Conservation (phyloP, 2,888 invertebrate genomes). For the Plutella xylostella region DNA sequence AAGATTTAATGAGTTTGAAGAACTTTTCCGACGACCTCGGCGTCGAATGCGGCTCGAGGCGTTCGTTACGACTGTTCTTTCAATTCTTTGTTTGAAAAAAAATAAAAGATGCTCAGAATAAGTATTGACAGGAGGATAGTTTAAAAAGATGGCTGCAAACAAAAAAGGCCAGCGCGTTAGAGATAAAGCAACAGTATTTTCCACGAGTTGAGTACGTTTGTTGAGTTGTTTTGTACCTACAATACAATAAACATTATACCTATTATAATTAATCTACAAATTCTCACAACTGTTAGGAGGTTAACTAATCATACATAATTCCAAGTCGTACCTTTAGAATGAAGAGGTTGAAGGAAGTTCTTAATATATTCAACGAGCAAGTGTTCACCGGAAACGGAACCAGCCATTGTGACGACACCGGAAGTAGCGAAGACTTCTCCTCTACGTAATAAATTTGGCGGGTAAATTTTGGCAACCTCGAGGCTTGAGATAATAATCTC, state of each 20-base stretch:
- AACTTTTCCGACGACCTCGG: conserved; percentile 46
- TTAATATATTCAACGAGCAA: conserved; percentile 45
- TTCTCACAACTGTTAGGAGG: too few relatives aligned
- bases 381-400: conserved; percentile 54
- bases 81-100: too few relatives aligned
- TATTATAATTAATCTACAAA: too few relatives aligned
- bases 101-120: too few relatives aligned
- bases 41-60: neutral
- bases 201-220: too few relatives aligned
- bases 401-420: conserved; percentile 56
- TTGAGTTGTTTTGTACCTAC: too few relatives aligned
- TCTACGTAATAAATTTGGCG: conserved; percentile 43
- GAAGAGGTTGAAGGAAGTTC: conserved; percentile 31
- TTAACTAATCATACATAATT: neutral
- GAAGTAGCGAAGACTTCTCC: conserved; percentile 65
- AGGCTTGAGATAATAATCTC: conserved; percentile 14
- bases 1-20: conserved; percentile 54
- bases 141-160: too few relatives aligned
- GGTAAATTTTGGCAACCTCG: conserved; percentile 42
- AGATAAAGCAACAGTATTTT: too few relatives aligned
- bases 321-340: neutral
- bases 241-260: too few relatives aligned
- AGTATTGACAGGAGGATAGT: too few relatives aligned
- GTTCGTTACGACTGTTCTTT: neutral
- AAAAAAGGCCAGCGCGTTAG: too few relatives aligned